A percentile compares a stretch with the other conserved stretches of the same genome.
Evolutionary conservation across 2,113 vertebrate genomes (phyloP).

Genomic region (Arvicanthis niloticus): DNA sequence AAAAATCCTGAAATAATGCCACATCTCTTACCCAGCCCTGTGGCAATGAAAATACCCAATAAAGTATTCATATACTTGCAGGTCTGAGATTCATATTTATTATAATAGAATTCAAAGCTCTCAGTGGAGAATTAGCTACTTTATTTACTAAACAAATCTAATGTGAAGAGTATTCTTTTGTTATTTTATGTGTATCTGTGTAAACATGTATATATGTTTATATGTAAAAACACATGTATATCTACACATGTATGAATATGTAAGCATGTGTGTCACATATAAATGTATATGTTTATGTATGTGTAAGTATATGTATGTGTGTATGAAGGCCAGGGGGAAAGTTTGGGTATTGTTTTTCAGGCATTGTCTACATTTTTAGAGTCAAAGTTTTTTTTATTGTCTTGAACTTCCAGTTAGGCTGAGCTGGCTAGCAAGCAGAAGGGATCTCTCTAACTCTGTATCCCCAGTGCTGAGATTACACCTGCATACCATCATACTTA

Average conservation of each 20-base stretch:
- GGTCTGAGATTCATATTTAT: background rate
- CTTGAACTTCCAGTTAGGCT: background rate
- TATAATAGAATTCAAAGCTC: background rate
- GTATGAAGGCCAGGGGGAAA: background rate
- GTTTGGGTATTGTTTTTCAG: background rate
- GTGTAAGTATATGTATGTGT: background rate
- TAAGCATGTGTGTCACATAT: background rate
- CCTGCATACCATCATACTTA: background rate
- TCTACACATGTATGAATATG: background rate
- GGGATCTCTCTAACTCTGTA: background rate
- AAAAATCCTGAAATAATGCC: constrained; percentile 83
- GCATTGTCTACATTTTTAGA: background rate
- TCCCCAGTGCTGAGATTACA: background rate
- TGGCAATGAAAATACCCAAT: background rate
- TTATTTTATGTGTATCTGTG: background rate
- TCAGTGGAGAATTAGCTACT: background rate
- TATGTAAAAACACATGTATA: background rate
- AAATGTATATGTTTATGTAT: background rate
- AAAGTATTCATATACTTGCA: background rate
- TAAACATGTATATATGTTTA: background rate
- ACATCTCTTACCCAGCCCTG: background rate
- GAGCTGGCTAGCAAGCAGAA: background rate
- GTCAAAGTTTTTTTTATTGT: background rate
- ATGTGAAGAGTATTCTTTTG: background rate
- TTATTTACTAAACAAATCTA: background rate